phyloP scores from a whole-genome alignment of 2,113 vertebrate genomes.

The Anser cygnoides region DNA sequence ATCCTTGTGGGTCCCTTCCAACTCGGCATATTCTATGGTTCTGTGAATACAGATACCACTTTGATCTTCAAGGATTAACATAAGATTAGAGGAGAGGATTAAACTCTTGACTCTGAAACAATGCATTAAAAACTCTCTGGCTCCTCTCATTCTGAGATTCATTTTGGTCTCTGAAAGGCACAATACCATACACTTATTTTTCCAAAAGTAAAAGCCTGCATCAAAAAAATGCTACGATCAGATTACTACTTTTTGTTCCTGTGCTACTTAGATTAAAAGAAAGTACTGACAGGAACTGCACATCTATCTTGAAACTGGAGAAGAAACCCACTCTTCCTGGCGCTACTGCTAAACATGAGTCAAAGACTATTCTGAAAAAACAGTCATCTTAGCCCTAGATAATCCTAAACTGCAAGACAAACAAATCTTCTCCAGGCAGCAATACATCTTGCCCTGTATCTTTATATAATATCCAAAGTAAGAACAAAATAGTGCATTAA shows the following conservation, averaged over 20 bases:
- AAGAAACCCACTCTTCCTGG: neutral
- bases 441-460: rapidly evolving
- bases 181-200: neutral
- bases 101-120: neutral
- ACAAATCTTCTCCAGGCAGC: neutral
- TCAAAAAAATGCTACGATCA: neutral
- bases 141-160: neutral
- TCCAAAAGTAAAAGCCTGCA: neutral
- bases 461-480: neutral
- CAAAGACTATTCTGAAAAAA: neutral
- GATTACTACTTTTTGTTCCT: neutral
- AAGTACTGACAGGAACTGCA: neutral
- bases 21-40: too few species aligned
- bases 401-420: neutral
- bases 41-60: neutral
- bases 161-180: neutral
- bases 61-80: neutral
- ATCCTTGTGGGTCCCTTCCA: too few species aligned
- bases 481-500: neutral
- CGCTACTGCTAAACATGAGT: neutral
- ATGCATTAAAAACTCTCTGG: neutral
- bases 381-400: rapidly evolving
- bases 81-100: neutral
- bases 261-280: neutral
- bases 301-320: neutral